Base-by-base conservation (phyloP, 2,888 invertebrate species). In the Eupithecia subumbrata region DNA sequence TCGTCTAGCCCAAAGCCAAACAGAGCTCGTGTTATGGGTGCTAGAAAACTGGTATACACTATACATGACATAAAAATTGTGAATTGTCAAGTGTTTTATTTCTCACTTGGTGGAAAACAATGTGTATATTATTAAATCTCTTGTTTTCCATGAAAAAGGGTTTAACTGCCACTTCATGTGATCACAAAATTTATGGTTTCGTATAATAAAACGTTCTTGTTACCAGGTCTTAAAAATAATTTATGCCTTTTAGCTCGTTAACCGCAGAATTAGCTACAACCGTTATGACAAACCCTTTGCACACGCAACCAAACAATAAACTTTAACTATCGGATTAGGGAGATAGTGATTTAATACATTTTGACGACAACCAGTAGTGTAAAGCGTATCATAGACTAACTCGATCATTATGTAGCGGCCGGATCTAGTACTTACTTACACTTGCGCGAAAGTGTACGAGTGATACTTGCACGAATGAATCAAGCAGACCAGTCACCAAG, bases 201-300 rank as follows among this genome's bases (percentile, higher is more conserved):
- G 67, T 30, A 30, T 37, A 64, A 37, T 76, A 56, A 66, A 45
- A 43, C 56, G 43, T 68, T 71, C 68, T 71, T 64, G 69, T 75
- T 63, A 72, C 37, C 60, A 63, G 68, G 63, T 73, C 14, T 71
- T 40, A 76, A 74, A 76, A 76, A 74, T 76, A 74, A 76, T 72
- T 72, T 69, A 76, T 66, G 74, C 66, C 22, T 8, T 56, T 56
- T 56, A 22, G 52, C 76, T 80, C 74, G 77, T 78, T 74, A 76
- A 69, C 76, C 69, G 71, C 70, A 75, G 68, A 77, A 78, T 78
- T 79, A 78, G 74, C 73, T 45, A 37, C 73, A 75, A 78, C 70
- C 56, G 67, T 22, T 74, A 66, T 68, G 74, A 69, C 76, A 73
- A 77, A 66, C 30, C 72, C 56, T 76, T 73, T 73, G 70, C 45